Base-by-base conservation (phyloP, 2,888 invertebrate species). In the Nomada ferruginata region DNA sequence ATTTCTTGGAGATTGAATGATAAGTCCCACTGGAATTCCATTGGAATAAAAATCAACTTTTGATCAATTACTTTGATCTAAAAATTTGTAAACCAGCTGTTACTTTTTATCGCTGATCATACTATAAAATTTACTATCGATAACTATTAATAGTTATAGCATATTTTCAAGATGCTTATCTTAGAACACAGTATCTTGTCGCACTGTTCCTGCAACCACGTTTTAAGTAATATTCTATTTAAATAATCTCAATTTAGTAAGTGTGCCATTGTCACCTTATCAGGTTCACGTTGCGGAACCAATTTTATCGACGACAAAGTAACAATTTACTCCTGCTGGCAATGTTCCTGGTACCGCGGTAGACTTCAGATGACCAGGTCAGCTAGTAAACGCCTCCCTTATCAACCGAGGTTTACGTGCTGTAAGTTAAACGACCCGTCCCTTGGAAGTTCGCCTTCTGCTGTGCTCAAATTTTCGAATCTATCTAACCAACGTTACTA, bases 331-430 rank as follows among this genome's bases (percentile, higher is more conserved):
- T 81, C 85, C 74, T 52, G 64, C 81, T 83, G 90, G 83, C 87
- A 85, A 82, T 88, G 89, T 88, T 89, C 87, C 87, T 85, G 71
- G 85, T 80, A 60, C 71, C 82, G 81, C 64, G 82, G 84, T 85
- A 82, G 79, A 88, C 85, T 89, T 86, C 84, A 82, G 86, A 84
- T 89, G 89, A 88, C 86, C 90, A 83, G 87, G 86, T 87, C 89
- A 87, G 85, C 88, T 85, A 83, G 89, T 87, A 88, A 90, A 89
- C 87, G 87, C 84, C 87, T 89, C 85, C 89, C 87, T 87, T 89
- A 89, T 87, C 87, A 89, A 85, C 50, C 78, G 64, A 59, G 80
- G 78, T 87, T 89, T 90, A 90, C 85, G 87, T 85, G 87, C 69
- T 77, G 85, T 89, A 89, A 89, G 86, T 87, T 89, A 85, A 86